These are phyloP conservation scores for Lutra lutra DNA, from an alignment of 2,797 vertebrate genomes.

Conservation along the genomic window DNA sequence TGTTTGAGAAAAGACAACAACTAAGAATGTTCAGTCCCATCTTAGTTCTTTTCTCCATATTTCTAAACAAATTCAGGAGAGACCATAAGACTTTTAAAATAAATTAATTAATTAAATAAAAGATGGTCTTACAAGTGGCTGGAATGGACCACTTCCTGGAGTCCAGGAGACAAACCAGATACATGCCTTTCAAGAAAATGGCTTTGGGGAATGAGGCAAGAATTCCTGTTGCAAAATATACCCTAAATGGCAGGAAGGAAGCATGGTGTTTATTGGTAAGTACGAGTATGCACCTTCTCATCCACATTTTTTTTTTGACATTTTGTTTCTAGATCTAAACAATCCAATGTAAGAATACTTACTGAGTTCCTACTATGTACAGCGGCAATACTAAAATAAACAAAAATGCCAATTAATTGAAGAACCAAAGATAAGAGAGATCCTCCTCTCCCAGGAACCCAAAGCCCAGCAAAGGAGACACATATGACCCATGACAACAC, in stretches of 20 bases:
- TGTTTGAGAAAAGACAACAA: not conserved
- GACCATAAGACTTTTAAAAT: not conserved
- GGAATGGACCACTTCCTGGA: not conserved
- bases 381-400: not conserved
- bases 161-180: conserved; percentile 19
- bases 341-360: not conserved
- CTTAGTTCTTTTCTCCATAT: not conserved
- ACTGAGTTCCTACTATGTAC: not conserved
- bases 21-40: not conserved
- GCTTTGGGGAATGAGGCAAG: not conserved
- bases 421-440: not conserved
- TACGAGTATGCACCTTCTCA: not conserved
- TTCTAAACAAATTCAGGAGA: not conserved
- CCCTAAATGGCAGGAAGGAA: not conserved
- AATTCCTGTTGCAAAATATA: conserved; percentile 51
- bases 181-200: not conserved
- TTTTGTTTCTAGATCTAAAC: conserved; percentile 33
- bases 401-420: conserved; percentile 3
- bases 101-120: conserved; percentile 36
- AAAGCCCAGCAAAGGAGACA: not conserved
- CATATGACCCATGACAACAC: not conserved
- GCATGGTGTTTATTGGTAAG: not conserved
- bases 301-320: not conserved
- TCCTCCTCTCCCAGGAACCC: not conserved
- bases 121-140: conserved; percentile 39